Evolutionary conservation across 2,888 invertebrate species (phyloP), one percentile per base, ranked within the genome.

Genomic region (Pelosia muscerda): DNA sequence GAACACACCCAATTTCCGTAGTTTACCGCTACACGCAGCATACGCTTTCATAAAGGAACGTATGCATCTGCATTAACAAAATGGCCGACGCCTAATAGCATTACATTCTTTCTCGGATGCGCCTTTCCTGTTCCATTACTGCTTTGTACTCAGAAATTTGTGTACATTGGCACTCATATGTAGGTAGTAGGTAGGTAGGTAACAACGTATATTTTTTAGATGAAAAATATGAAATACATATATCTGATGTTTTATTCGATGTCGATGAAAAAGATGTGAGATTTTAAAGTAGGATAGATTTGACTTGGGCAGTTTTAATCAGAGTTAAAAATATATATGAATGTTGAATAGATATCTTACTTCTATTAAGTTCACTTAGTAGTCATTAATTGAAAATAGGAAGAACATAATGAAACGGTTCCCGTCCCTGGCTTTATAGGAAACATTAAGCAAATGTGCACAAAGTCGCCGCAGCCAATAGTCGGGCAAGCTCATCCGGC

Each of bases 61-160:
- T 81, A 77, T 84, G 85, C 84, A 85, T 83, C 82, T 86, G 85
- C 87, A 87, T 88, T 88, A 86, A 85, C 84, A 85, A 85, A 87
- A 88, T 84, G 84, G 84, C 81, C 78, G 72, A 62, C 76, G 28
- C 67, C 77, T 86, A 87, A 88, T 84, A 82, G 73, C 80, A 84
- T 86, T 84, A 84, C 81, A 76, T 82, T 81, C 78, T 81, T 82
- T 76, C 75, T 74, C 70, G 66, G 72, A 74, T 77, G 74, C 70
- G 75, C 77, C 72, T 76, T 73, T 73, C 62, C 66, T 63, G 69
- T 65, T 49, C 60, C 65, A 55, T 61, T 55, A 59, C 22, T 66
- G 65, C 72, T 81, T 75, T 74, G 62, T 72, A 26, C 63, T 28
- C 63, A 59, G 38, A 61, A 63, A 65, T 53, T 66, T 65, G 63